Conservation (phyloP, 2,797 vertebrate species). For the Neomorphus geoffroyi region DNA sequence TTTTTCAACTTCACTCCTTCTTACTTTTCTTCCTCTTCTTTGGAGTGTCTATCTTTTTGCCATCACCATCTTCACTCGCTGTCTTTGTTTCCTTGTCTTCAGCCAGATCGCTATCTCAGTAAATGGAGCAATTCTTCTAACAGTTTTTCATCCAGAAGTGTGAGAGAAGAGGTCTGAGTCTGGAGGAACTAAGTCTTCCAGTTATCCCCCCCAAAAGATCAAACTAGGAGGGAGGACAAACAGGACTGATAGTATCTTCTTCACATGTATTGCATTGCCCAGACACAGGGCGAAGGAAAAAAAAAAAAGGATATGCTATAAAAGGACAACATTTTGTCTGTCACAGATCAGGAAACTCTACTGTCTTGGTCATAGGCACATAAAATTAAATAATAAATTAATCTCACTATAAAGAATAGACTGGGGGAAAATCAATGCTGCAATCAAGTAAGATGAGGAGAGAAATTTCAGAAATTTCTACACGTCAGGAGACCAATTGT, state of each 20-base stretch:
- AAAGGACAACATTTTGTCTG: background rate
- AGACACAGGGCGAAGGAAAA: background rate
- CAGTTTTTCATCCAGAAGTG: background rate
- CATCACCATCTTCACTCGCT: background rate
- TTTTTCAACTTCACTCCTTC: background rate
- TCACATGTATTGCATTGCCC: background rate
- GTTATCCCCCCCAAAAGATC: background rate
- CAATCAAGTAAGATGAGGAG: conserved; percentile 28
- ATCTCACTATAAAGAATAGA: conserved; percentile 39
- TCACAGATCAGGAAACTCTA: conserved; percentile 45
- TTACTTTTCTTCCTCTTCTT: background rate
- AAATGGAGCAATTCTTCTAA: background rate
- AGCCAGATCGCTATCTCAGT: background rate
- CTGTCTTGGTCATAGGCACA: conserved; percentile 49
- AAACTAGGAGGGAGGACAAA: background rate
- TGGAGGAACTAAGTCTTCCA: background rate
- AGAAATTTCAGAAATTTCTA: conserved; percentile 41
- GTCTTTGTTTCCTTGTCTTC: background rate
- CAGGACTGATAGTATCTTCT: background rate
- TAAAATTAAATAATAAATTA: conserved; percentile 56
- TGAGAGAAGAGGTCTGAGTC: background rate
- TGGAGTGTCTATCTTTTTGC: background rate
- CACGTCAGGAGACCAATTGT: background rate
- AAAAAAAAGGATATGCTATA: background rate
- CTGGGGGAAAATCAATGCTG: conserved; percentile 32